phyloP scores from a whole-genome alignment of 2,113 vertebrate genomes.

The Monarcha castaneiventris region DNA sequence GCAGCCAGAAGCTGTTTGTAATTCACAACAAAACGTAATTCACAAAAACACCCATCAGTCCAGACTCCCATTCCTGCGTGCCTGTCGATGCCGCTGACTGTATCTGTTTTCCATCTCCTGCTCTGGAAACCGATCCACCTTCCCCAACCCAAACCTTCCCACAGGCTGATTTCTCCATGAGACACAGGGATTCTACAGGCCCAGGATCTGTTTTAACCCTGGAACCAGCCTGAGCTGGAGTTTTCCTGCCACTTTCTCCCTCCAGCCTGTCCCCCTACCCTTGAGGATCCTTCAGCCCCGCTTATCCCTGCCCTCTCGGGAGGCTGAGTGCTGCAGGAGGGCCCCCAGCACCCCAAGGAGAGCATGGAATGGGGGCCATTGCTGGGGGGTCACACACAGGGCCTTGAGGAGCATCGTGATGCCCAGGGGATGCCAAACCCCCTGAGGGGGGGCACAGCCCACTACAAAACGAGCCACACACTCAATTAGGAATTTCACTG shows the following conservation, averaged over 20 bases:
- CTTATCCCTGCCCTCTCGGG: accelerated
- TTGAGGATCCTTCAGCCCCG: accelerated
- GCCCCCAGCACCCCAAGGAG: background rate
- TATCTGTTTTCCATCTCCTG: background rate
- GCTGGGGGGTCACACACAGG: background rate
- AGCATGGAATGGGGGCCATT: accelerated
- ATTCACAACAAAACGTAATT: background rate
- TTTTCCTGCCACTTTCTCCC: background rate
- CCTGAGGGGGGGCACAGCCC: background rate
- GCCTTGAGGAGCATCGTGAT: background rate
- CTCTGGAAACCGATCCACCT: background rate
- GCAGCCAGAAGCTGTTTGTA: background rate
- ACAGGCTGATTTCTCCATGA: accelerated
- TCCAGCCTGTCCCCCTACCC: accelerated
- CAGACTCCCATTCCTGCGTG: accelerated
- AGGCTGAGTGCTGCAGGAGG: background rate
- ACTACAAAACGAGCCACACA: background rate
- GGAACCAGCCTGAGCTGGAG: background rate
- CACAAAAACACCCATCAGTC: background rate
- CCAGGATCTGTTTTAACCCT: background rate
- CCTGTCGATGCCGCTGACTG: accelerated
- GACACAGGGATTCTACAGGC: accelerated
- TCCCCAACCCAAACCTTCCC: accelerated
- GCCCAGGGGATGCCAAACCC: background rate
- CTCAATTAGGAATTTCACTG: conserved; percentile 67